Conservation (phyloP, 1,140 invertebrate species). For the Harlomillsia oculata region DNA sequence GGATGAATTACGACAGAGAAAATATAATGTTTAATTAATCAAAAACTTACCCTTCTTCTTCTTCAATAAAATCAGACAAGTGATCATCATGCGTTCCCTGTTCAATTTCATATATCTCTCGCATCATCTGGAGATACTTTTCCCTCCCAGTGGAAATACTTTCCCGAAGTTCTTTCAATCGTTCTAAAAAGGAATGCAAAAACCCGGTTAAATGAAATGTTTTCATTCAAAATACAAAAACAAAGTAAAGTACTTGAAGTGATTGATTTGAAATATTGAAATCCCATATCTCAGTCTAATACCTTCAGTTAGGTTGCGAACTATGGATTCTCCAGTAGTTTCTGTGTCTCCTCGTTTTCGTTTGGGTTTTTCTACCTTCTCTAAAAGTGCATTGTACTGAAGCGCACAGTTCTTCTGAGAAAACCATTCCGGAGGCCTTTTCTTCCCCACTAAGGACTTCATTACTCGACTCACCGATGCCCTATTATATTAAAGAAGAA, state of each 20-base stretch:
- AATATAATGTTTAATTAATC: background rate
- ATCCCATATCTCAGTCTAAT: too few relatives aligned
- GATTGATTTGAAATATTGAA: too few relatives aligned
- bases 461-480: slow-evolving; percentile 74
- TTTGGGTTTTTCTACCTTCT: slow-evolving; percentile 66
- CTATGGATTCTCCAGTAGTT: slow-evolving; percentile 61
- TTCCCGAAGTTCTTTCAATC: background rate
- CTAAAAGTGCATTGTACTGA: slow-evolving; percentile 73
- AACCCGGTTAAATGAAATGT: too few relatives aligned
- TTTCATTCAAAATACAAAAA: too few relatives aligned
- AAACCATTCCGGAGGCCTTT: slow-evolving; percentile 76
- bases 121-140: background rate
- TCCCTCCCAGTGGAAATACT: background rate
- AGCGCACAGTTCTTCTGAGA: slow-evolving; percentile 83
- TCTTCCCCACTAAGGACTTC: slow-evolving; percentile 57
- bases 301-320: slow-evolving; percentile 57
- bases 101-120: background rate
- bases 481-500: slow-evolving; percentile 39
- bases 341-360: slow-evolving; percentile 60
- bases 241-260: too few relatives aligned
- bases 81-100: background rate
- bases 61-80: background rate
- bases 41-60: background rate
- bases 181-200: background rate
- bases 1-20: background rate